Evolutionary conservation across 2,888 invertebrate genomes (phyloP), one percentile per base, ranked within the genome.

Genomic region (Cistogaster globosa): DNA sequence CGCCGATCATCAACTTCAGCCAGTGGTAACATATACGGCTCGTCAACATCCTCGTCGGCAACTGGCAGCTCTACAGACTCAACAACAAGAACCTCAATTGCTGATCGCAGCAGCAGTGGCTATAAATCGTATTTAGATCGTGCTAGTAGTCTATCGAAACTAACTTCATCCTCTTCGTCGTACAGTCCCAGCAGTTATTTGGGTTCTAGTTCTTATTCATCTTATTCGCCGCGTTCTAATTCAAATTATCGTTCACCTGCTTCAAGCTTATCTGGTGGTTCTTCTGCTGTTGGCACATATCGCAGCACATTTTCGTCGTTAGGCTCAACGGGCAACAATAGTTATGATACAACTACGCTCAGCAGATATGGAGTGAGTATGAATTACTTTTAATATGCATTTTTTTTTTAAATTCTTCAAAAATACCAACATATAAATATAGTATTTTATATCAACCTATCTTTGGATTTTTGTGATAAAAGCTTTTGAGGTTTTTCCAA

Each of bases 341-440:
- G 88, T 87, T 90, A 92, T 92, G 92, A 92, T 91, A 88, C 92
- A 91, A 88, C 90, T 90, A 86, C 92, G 87, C 89, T 89, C 88
- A 89, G 90, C 91, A 91, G 92, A 92, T 92, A 91, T 91, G 92
- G 92, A 92, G 92, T 92, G 90, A 93, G 92, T 92, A 90, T 42
- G 82, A 79, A 62, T 55, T 42, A n/a, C 9, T 55, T 45, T 18
- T 51, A 36, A 55, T 3, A 51, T 76, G 3, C 16, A 14, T 20
- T 57, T 5, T 45, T 45, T 9, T 45, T 60, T 57, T n/a, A 58
- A 7, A 14, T 51, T 58, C 20, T 76, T 26, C 5, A 57, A 42
- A 60, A 57, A 42, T 67, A 18, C 62, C 60, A 69, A 67, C 42
- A 71, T 71, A 65, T 57, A 68, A 12, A 75, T 76, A 45, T 48